A percentile compares a stretch with the other conserved stretches of the same genome.
Conservation (phyloP, 2,888 invertebrate species). For the Parthenolecanium corni region DNA sequence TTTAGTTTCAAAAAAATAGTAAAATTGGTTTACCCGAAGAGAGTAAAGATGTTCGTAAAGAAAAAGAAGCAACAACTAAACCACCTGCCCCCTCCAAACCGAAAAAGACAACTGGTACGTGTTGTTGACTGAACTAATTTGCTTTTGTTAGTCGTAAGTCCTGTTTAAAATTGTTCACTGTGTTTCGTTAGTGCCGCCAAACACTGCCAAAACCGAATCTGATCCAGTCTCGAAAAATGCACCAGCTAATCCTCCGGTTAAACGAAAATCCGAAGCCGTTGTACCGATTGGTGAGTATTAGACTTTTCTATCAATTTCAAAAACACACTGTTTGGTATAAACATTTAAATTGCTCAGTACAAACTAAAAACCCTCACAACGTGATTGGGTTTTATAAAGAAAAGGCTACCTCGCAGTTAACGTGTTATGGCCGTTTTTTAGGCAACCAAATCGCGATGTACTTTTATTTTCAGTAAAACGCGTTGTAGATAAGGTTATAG, state of each 20-base stretch:
- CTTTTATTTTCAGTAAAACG: no score
- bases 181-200: background rate
- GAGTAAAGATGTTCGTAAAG: conserved; percentile 10
- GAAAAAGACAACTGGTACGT: background rate
- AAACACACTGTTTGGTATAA: background rate
- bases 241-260: background rate
- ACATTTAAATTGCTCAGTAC: background rate
- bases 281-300: background rate
- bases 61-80: conserved; percentile 10
- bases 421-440: no score
- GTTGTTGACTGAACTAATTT: background rate
- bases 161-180: background rate
- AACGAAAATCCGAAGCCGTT: conserved; percentile 3
- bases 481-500: no score
- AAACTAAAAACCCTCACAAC: no score
- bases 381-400: no score
- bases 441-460: no score
- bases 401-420: no score
- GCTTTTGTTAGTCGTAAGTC: background rate
- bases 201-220: background rate
- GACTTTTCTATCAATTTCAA: no score
- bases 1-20: conserved; percentile 16
- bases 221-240: background rate
- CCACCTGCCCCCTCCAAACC: no score
- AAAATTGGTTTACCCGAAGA: conserved; percentile 13